Evolutionary conservation across 2,113 vertebrate species (phyloP).

Genomic region (Vidua macroura): DNA sequence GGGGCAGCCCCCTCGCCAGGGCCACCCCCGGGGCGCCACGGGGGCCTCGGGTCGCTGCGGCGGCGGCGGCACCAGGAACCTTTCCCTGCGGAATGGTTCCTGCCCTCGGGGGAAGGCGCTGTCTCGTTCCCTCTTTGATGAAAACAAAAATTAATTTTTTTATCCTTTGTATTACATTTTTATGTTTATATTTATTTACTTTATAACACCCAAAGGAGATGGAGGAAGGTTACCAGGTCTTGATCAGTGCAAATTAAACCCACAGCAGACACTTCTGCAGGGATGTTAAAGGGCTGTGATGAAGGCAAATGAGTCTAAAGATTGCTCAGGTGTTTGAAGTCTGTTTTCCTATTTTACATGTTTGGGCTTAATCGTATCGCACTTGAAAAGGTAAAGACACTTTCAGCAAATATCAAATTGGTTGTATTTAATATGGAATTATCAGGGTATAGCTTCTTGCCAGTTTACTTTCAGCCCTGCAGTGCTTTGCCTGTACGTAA

Average conservation of each 20-base stretch:
- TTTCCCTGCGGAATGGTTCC: background rate
- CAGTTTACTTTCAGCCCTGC: rapidly evolving
- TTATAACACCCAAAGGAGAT: background rate
- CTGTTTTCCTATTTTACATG: rapidly evolving
- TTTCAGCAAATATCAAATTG: background rate
- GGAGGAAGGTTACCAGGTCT: background rate
- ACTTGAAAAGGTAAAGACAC: background rate
- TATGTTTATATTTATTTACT: background rate
- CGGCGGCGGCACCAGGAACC: background rate
- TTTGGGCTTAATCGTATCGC: background rate
- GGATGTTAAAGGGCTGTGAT: background rate
- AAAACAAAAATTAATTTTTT: background rate
- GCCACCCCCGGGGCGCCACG: rapidly evolving
- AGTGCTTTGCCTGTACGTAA: rapidly evolving
- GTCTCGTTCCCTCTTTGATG: background rate
- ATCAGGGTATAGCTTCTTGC: background rate
- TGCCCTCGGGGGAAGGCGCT: background rate
- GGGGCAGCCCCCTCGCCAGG: background rate
- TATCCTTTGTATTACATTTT: background rate
- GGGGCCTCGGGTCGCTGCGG: background rate
- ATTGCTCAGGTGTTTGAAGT: background rate
- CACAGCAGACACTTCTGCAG: background rate
- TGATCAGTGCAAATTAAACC: background rate
- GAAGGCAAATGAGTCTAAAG: background rate
- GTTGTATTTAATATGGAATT: background rate